Base-by-base conservation (phyloP, 2,113 vertebrate species). In the Rhinopomastus cyanomelas region DNA sequence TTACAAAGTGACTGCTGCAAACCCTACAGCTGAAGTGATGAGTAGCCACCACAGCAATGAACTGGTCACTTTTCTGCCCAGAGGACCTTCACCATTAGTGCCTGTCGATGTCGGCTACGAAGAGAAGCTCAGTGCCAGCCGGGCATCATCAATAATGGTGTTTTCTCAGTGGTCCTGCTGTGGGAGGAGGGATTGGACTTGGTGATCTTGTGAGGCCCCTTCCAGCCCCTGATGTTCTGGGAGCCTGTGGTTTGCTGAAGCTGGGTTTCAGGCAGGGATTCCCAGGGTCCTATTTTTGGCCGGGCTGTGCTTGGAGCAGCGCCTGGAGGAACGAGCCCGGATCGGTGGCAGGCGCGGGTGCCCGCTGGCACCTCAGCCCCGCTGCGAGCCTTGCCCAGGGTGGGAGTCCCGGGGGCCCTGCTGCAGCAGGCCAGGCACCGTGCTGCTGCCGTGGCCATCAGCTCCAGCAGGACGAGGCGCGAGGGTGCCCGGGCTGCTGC, bases 361-460 rank as follows among this genome's bases (percentile, higher is more conserved):
- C 25, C 37, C 0, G 14, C 53, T 90, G 92, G 74, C 6, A 4
- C 11, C 27, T 1, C 12, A 37, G 34, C 21, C 42, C 32, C 37
- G 44, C 67, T 0, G 7, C 1, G 13, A 91, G 32, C 51, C 60
- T 16, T 46, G 48, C n/a, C 15, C 0, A 0, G 60, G 49, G 57
- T 12, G 12, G 64, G 21, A 27, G 67, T 74, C 32, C 66, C 72
- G 19, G 0, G 0, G 42, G 16, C 36, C 16, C 25, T 6, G 1
- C 52, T 1, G 56, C 0, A 2, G 42, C 26, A 7, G 0, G 2
- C 26, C 39, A 37, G 68, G 29, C 2, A 0, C 42, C 7, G 1
- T 0, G 0, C 71, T 79, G 57, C 1, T 3, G 64, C 68, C 1
- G 0, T 1, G 7, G 15, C n/a, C n/a, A n/a, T 75, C 66, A n/a